These are phyloP conservation scores for Oryzias melastigma DNA, from an alignment of 2,113 vertebrate species.

Conservation along the genomic window DNA sequence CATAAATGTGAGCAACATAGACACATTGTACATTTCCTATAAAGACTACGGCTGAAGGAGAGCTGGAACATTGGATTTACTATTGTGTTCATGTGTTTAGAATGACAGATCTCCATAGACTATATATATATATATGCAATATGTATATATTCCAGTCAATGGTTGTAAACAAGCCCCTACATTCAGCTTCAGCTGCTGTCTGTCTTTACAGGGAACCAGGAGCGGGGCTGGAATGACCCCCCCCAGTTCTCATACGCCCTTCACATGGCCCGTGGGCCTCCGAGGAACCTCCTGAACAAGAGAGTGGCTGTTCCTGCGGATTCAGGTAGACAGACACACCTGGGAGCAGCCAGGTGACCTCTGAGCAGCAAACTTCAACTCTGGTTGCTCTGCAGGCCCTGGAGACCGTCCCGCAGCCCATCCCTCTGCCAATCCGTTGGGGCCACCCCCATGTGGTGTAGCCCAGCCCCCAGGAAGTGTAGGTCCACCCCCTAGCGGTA, in stretches of 20 bases:
- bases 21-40: too few species aligned
- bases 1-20: too few species aligned
- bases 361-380: background rate
- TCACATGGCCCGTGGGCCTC: constrained; percentile 76
- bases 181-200: too few species aligned
- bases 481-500: constrained; percentile 56
- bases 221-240: constrained; percentile 94
- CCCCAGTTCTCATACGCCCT: constrained; percentile 91
- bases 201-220: constrained; percentile 82
- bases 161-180: too few species aligned
- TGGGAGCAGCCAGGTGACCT: background rate
- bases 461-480: constrained; percentile 23
- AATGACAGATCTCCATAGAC: too few species aligned
- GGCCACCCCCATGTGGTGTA: constrained; percentile 61
- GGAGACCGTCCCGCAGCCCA: constrained; percentile 23
- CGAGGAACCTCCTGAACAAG: constrained; percentile 75
- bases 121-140: too few species aligned
- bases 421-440: constrained; percentile 52
- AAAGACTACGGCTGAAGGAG: too few species aligned
- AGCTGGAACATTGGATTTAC: too few species aligned
- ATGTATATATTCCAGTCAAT: too few species aligned
- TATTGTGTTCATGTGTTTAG: too few species aligned
- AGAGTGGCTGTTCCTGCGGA: constrained; percentile 69
- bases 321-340: constrained; percentile 21
- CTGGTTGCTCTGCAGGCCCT: constrained; percentile 41